Percentiles rank a stretch among this genome's conserved stretches.
These are phyloP conservation scores for Microcebus lehilahytsara DNA, from an alignment of 2,113 vertebrate genomes.

Conservation along the genomic window DNA sequence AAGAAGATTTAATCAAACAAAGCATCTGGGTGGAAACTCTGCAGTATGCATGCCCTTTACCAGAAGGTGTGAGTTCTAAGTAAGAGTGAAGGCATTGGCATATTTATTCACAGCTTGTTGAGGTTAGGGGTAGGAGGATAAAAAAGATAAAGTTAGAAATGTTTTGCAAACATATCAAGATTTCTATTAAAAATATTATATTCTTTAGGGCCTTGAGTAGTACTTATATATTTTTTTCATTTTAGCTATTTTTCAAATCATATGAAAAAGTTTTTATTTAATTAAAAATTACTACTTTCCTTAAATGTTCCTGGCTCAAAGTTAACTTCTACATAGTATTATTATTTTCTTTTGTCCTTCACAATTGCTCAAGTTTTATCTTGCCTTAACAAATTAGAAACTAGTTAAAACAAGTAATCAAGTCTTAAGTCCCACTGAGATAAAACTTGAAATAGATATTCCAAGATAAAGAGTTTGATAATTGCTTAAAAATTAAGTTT, in stretches of 20 bases:
- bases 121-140: accelerated
- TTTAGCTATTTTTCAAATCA: neutral
- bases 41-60: neutral
- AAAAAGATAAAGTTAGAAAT: neutral
- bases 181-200: neutral
- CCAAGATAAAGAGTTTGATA: neutral
- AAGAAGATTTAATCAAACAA: neutral
- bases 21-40: neutral
- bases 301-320: neutral
- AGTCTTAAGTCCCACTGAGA: neutral
- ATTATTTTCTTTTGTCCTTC: neutral
- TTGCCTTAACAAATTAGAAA: neutral
- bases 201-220: neutral
- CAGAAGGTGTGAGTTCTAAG: neutral
- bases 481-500: neutral
- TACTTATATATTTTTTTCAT: neutral
- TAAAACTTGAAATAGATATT: conserved; percentile 15
- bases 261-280: neutral
- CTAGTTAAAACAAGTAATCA: neutral
- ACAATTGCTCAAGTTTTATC: neutral
- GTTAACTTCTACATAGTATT: neutral
- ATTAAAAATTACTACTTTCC: neutral
- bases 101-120: neutral
- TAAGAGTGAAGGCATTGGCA: neutral
- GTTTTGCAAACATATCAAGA: neutral